Percentiles rank a stretch among this genome's conserved stretches.
phyloP scores from a whole-genome alignment of 1,140 invertebrate genomes.

The Piezodorus guildinii region DNA sequence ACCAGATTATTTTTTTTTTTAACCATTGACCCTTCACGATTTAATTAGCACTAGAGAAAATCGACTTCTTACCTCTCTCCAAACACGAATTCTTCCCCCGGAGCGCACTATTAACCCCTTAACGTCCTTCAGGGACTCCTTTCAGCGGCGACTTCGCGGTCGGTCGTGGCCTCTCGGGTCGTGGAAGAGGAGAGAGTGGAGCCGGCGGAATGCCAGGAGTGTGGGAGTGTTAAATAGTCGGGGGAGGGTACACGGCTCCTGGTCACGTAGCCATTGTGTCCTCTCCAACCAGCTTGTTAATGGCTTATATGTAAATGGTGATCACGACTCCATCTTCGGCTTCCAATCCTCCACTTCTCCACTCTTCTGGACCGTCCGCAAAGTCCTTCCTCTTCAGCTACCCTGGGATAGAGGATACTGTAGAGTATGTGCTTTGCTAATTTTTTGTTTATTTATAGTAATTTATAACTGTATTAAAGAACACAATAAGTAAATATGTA shows the following conservation, averaged over 20 bases:
- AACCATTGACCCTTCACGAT: no score
- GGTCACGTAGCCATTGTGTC: conserved; percentile 8
- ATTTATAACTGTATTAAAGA: no score
- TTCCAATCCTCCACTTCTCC: neutral
- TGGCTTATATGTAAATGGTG: conserved; percentile 14
- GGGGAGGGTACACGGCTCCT: neutral
- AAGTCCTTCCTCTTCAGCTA: neutral
- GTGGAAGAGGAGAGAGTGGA: neutral
- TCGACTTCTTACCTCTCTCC: no score
- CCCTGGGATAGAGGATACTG: neutral
- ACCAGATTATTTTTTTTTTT: no score
- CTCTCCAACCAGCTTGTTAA: neutral
- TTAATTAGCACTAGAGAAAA: no score
- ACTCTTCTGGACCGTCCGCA: neutral
- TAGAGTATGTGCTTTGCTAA: no score
- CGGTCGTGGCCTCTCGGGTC: neutral
- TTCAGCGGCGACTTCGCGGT: no score
- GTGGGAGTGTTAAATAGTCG: conserved; percentile 7
- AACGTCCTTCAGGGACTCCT: no score
- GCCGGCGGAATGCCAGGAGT: neutral
- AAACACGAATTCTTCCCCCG: no score
- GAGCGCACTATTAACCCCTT: no score
- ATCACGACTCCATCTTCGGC: conserved; percentile 4
- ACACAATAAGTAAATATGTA: no score
- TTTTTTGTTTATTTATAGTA: no score